Evolutionary conservation across 2,113 vertebrate species (phyloP).

Genomic region (Aldabrachelys gigantea): DNA sequence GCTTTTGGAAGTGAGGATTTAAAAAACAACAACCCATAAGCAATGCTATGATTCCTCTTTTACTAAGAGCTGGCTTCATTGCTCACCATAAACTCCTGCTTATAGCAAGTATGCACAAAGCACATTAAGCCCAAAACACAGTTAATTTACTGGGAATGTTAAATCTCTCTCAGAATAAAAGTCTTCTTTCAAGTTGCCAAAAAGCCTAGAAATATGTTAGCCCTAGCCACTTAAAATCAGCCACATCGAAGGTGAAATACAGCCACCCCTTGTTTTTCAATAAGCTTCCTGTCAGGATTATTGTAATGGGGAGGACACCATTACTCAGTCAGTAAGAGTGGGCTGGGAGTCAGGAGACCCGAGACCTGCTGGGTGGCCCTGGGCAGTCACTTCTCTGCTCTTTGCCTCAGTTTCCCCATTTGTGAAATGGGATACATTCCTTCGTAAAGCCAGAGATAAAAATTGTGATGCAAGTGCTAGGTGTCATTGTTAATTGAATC

Average conservation of each 20-base stretch:
- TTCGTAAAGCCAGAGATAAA: background rate
- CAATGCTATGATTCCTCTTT: background rate
- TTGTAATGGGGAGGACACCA: fast-evolving
- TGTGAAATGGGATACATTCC: background rate
- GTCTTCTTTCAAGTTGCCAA: background rate
- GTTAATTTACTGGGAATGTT: constrained; percentile 52
- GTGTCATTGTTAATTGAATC: background rate
- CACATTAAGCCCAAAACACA: constrained; percentile 47
- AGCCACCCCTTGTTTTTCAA: background rate
- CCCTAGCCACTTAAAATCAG: constrained; percentile 42
- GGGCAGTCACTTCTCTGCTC: background rate
- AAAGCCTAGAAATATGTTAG: background rate
- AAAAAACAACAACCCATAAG: background rate
- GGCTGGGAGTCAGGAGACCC: background rate
- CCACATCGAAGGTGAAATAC: background rate
- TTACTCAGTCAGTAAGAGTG: fast-evolving
- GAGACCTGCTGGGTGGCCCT: background rate
- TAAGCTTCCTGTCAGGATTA: background rate
- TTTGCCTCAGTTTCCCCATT: background rate
- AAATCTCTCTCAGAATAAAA: constrained; percentile 51
- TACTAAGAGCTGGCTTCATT: background rate
- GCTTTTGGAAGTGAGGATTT: background rate
- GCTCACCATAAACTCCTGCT: constrained; percentile 17
- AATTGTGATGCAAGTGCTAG: background rate
- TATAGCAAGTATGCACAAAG: background rate